Conservation (phyloP, 2,888 invertebrate genomes). For the Tridacna crocea region DNA sequence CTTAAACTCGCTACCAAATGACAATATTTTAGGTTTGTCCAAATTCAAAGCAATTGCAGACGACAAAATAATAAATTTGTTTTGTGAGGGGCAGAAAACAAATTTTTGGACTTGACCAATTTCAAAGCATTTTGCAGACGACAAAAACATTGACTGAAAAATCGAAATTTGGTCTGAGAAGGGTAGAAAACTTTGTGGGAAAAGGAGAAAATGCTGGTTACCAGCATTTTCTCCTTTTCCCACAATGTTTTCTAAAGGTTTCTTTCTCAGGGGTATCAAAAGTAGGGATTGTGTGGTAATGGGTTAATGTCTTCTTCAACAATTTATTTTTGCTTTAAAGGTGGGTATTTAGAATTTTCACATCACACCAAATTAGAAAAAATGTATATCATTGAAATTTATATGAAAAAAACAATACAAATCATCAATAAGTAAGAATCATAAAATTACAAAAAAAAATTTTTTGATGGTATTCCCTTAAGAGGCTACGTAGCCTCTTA, state of each 20-base stretch:
- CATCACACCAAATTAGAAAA: no score
- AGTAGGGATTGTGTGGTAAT: neutral
- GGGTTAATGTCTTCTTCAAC: neutral
- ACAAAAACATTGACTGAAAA: no score
- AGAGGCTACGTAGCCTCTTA: no score
- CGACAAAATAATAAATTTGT: no score
- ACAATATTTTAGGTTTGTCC: neutral
- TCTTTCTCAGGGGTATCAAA: neutral
- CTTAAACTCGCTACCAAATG: neutral
- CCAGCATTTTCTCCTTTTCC: neutral
- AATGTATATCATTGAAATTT: no score
- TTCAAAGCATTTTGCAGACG: no score
- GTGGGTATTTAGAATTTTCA: no score
- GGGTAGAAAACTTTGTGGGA: neutral
- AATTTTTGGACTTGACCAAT: neutral
- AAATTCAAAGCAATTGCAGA: neutral
- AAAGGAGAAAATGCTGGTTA: conserved; percentile 11
- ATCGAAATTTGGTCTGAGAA: neutral
- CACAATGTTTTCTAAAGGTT: neutral
- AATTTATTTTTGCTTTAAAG: no score
- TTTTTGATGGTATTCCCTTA: no score
- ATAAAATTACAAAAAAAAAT: no score
- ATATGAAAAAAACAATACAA: no score
- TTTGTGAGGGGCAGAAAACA: neutral
- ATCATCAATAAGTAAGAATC: no score